Percentiles rank a stretch among this genome's conserved stretches.
Evolutionary conservation across 2,888 invertebrate genomes (phyloP).

Genomic region (Steinernema hermaphroditum): DNA sequence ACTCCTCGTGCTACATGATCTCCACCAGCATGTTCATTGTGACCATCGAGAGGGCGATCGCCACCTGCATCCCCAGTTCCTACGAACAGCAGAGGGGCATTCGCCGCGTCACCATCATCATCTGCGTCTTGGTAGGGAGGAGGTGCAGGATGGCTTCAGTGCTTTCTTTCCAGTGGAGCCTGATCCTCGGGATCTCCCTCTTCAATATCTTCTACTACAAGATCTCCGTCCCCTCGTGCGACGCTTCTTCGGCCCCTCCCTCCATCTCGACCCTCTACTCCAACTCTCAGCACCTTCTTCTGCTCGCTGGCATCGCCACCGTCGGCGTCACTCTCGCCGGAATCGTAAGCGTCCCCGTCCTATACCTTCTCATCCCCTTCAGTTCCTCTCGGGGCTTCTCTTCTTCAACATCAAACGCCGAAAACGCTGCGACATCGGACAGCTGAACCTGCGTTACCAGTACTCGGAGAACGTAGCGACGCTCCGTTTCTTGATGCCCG

Average conservation of each 20-base stretch:
- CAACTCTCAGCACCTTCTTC: constrained; percentile 4
- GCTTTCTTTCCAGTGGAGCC: not conserved
- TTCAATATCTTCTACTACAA: constrained; percentile 4
- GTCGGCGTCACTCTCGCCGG: constrained; percentile 11
- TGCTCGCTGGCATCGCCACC: not conserved
- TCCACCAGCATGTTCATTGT: constrained; percentile 15
- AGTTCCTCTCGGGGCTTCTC: constrained; percentile 5
- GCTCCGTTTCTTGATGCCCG: constrained; percentile 2
- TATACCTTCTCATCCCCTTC: no score
- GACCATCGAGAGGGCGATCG: constrained; percentile 15
- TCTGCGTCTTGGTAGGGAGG: not conserved
- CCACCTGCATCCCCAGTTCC: constrained; percentile 10
- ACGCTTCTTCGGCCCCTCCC: constrained; percentile 10
- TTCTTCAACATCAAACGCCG: not conserved
- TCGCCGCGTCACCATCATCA: not conserved
- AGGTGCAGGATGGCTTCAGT: not conserved
- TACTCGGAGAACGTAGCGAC: constrained; percentile 19
- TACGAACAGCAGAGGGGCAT: constrained; percentile 18
- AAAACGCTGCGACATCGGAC: not conserved
- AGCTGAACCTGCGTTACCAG: constrained; percentile 23
- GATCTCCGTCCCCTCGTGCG: constrained; percentile 3
- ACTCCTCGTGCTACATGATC: constrained; percentile 27
- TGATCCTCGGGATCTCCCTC: constrained; percentile 10
- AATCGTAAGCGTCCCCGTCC: constrained; percentile 1
- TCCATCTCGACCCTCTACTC: constrained; percentile 20